Conservation (phyloP, 2,888 invertebrate genomes). For the Eupsilia transversa region DNA sequence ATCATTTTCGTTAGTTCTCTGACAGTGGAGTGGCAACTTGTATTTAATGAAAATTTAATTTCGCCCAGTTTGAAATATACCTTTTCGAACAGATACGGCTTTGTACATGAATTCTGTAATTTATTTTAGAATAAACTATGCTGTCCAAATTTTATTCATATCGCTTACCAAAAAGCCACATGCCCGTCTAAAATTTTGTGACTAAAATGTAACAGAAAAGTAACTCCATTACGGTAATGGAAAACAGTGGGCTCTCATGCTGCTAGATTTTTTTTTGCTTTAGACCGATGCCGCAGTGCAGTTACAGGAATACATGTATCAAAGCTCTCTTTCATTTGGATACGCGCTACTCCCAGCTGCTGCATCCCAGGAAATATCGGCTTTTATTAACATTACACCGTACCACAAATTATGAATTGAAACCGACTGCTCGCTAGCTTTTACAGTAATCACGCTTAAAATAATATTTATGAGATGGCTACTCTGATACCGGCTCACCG, state of each 20-base stretch:
- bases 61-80: slow-evolving; percentile 64
- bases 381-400: slow-evolving; percentile 81
- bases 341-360: slow-evolving; percentile 75
- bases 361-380: slow-evolving; percentile 79
- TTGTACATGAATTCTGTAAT: slow-evolving; percentile 51
- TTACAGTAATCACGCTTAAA: slow-evolving; percentile 69
- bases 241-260: slow-evolving; percentile 85
- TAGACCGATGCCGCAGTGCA: slow-evolving; percentile 86
- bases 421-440: slow-evolving; percentile 65
- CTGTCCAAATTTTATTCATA: slow-evolving; percentile 57
- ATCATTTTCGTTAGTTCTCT: slow-evolving; percentile 77
- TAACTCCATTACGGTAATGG: slow-evolving; percentile 88
- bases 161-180: slow-evolving; percentile 61
- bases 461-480: slow-evolving; percentile 49
- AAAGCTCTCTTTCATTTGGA: slow-evolving; percentile 87
- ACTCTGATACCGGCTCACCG: slow-evolving; percentile 19
- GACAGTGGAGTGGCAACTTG: slow-evolving; percentile 68
- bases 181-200: slow-evolving; percentile 73
- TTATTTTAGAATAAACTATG: slow-evolving; percentile 65
- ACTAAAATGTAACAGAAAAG: slow-evolving; percentile 83
- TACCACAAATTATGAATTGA: slow-evolving; percentile 79
- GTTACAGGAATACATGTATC: slow-evolving; percentile 87
- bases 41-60: slow-evolving; percentile 72
- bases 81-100: slow-evolving; percentile 56
- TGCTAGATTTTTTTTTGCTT: slow-evolving; percentile 81